Evolutionary conservation across 2,113 vertebrate genomes (phyloP), one percentile per base, ranked within the genome.

Genomic region (Nerophis ophidion): DNA sequence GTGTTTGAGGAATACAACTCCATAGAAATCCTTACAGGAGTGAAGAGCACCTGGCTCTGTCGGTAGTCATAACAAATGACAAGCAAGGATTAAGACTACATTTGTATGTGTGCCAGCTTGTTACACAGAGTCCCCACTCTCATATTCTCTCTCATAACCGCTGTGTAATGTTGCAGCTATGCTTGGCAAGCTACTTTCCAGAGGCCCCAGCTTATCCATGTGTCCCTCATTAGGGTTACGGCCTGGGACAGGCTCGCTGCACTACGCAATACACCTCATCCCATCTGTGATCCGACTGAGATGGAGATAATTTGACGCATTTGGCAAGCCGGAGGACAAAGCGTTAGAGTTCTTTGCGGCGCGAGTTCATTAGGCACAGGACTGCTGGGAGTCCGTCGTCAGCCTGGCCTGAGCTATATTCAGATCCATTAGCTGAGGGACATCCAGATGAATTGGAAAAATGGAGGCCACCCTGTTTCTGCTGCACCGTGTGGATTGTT

Each of bases 41-140:
- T 10, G 57, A 68, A 74, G 52, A 82, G 77, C 86, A 88, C 86
- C 86, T 85, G 86, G 71, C 48, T 60, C 61, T 76, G 80, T 85
- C 80, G 86, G 81, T 72, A 82, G 82, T 77, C 81, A 84, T 86
- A 84, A 84, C 81, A 84, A 83, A 84, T 11, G 74, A 81, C 80
- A 80, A 68, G 78, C 60, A 72, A 68, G 75, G 84, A 83, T 88
- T 88, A 77, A 79, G 76, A 68, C 71, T 75, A 75, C 73, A 80
- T 83, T 81, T 87, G 83, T 79, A 58, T 75, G 40, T 61, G 64
- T 81, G 86, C 83, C 83, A 87, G 76, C 79, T 75, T 82, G 70
- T 77, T 83, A 66, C 72, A 75, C 47, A 34, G 62, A 55, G 71
- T 76, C 80, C 68, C 63, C 68, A 55, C 60, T 74, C 68, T 26